Evolutionary conservation across 2,888 invertebrate species (phyloP).

Genomic region (Drosophila austrosaltans): DNA sequence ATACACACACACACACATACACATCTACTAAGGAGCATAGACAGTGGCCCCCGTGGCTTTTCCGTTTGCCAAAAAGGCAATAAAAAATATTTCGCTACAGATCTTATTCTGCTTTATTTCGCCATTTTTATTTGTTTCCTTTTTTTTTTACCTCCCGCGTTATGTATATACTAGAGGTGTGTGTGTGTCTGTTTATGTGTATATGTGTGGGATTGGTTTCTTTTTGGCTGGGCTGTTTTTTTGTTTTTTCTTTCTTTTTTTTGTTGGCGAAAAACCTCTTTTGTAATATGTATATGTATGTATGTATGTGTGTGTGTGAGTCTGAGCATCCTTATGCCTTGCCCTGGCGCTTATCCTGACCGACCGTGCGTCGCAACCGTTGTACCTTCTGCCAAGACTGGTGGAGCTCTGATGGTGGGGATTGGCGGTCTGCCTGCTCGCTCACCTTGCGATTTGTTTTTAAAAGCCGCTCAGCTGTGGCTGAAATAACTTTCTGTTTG

Average conservation of each 20-base stretch:
- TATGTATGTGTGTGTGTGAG: slow-evolving; percentile 18
- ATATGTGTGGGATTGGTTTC: slow-evolving; percentile 54
- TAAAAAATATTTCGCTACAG: slow-evolving; percentile 78
- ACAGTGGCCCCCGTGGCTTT: slow-evolving; percentile 45
- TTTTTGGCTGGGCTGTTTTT: slow-evolving; percentile 40
- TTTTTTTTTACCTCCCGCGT: slow-evolving; percentile 13
- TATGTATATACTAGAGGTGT: slow-evolving; percentile 41
- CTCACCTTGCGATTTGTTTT: slow-evolving; percentile 75
- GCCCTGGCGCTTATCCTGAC: slow-evolving; percentile 72
- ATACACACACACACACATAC: slow-evolving; percentile 30
- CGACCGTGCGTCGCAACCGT: slow-evolving; percentile 26
- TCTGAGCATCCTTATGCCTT: slow-evolving; percentile 70
- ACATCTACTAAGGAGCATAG: slow-evolving; percentile 12
- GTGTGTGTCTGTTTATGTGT: slow-evolving; percentile 37
- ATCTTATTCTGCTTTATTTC: slow-evolving; percentile 77
- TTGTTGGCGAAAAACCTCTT: slow-evolving; percentile 62
- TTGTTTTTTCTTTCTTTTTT: slow-evolving; percentile 13
- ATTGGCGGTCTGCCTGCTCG: slow-evolving; percentile 30
- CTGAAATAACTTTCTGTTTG: slow-evolving; percentile 79
- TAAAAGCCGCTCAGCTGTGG: slow-evolving; percentile 79
- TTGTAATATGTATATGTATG: slow-evolving; percentile 34
- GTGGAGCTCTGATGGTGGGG: neutral
- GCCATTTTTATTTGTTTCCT: slow-evolving; percentile 77
- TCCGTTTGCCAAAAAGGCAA: slow-evolving; percentile 73
- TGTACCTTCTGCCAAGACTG: too few species aligned